These are phyloP conservation scores for Telmatherina bonti DNA, from an alignment of 2,797 vertebrate genomes.

Conservation along the genomic window DNA sequence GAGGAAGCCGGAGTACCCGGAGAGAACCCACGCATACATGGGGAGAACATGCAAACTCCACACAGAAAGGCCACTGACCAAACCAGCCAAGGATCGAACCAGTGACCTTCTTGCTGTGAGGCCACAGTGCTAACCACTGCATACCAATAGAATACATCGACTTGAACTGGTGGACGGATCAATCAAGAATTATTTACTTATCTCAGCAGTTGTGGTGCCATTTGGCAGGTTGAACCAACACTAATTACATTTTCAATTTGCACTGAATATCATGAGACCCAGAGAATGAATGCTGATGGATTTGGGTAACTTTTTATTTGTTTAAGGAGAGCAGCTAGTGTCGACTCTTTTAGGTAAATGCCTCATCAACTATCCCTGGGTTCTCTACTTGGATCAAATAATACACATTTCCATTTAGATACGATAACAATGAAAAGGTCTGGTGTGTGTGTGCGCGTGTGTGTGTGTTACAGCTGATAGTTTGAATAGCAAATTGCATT, in stretches of 20 bases:
- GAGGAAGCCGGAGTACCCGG: too few relatives aligned
- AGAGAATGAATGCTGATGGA: not conserved
- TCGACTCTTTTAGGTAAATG: not conserved
- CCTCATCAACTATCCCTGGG: not conserved
- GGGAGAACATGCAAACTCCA: too few relatives aligned
- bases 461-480: too few relatives aligned
- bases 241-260: not conserved
- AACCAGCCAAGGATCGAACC: too few relatives aligned
- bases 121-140: too few relatives aligned
- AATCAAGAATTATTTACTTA: not conserved
- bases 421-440: not conserved
- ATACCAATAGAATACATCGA: conserved; percentile 31
- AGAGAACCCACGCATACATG: too few relatives aligned
- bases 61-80: too few relatives aligned
- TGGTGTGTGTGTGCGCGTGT: too few relatives aligned
- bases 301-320: not conserved
- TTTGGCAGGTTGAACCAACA: not conserved
- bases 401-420: not conserved
- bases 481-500: too few relatives aligned
- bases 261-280: not conserved
- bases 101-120: too few relatives aligned
- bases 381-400: not conserved
- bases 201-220: not conserved
- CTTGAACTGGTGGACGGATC: not conserved
- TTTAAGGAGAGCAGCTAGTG: not conserved